A percentile compares a stretch with the other conserved stretches of the same genome.
These are phyloP conservation scores for Diglossa cyanea DNA, from an alignment of 2,797 vertebrate species.

Conservation along the genomic window DNA sequence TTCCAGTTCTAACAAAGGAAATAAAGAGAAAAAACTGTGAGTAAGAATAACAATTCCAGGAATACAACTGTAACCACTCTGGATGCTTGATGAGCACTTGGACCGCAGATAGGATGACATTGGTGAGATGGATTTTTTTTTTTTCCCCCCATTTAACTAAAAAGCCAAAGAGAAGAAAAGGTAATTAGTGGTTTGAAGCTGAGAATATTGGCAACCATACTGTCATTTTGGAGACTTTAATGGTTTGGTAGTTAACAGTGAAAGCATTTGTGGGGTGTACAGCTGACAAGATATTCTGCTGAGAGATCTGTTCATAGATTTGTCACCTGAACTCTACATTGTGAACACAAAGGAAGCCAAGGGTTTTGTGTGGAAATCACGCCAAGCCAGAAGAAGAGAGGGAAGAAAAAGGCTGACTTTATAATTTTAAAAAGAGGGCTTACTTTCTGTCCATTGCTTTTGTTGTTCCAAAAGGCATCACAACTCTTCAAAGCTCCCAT, in stretches of 20 bases:
- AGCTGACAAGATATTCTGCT: neutral
- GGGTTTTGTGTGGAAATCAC: neutral
- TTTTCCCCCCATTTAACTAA: neutral
- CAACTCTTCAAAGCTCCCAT: neutral
- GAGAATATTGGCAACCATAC: neutral
- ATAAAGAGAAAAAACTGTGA: neutral
- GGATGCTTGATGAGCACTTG: neutral
- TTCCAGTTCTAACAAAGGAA: neutral
- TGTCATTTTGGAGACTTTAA: neutral
- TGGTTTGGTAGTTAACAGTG: constrained; percentile 14
- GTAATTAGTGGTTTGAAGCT: constrained; percentile 46
- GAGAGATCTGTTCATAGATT: neutral
- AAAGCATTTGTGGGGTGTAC: constrained; percentile 9
- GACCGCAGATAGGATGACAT: neutral
- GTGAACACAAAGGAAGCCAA: neutral
- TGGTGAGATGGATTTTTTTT: neutral
- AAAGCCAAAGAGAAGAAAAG: neutral
- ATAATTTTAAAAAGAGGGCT: neutral
- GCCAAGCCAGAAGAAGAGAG: neutral
- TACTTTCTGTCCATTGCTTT: neutral
- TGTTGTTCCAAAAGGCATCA: neutral
- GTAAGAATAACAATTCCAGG: neutral
- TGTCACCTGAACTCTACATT: neutral
- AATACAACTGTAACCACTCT: neutral
- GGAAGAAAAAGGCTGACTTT: neutral